These are phyloP conservation scores for Erebia epiphron DNA, from an alignment of 2,888 invertebrate species.

Conservation along the genomic window DNA sequence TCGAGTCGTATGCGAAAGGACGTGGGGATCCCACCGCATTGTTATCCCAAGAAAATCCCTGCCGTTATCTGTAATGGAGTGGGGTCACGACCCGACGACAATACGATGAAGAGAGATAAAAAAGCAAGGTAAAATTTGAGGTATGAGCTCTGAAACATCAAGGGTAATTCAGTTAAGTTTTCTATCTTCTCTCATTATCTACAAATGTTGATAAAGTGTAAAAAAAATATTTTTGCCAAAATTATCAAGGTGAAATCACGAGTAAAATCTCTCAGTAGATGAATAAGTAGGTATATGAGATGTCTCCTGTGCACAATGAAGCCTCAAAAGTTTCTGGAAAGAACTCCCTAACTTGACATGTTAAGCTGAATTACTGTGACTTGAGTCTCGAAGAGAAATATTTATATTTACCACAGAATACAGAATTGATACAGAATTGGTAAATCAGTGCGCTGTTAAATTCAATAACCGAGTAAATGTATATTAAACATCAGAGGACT, in stretches of 20 bases:
- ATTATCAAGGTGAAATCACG: constrained; percentile 1
- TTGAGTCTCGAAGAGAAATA: background rate
- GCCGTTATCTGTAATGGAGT: too few relatives aligned
- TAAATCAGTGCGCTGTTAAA: too few relatives aligned
- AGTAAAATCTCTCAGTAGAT: background rate
- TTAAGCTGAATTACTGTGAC: constrained; percentile 19
- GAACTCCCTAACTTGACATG: constrained; percentile 3
- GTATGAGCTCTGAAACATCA: too few relatives aligned
- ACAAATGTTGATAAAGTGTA: background rate
- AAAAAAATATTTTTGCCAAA: background rate
- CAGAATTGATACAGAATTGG: too few relatives aligned
- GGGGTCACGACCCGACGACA: too few relatives aligned
- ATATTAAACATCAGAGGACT: too few relatives aligned
- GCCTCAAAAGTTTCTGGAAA: constrained; percentile 7
- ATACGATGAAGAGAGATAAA: too few relatives aligned
- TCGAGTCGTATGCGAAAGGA: too few relatives aligned
- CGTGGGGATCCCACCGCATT: too few relatives aligned
- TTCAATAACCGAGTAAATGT: too few relatives aligned
- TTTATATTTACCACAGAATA: constrained; percentile 13
- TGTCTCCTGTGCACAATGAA: constrained; percentile 12
- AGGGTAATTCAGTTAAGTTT: background rate
- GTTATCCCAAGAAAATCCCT: too few relatives aligned
- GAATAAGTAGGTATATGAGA: constrained; percentile 8
- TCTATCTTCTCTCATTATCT: background rate
- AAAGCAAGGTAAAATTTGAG: too few relatives aligned